Percentiles rank a stretch among this genome's conserved stretches.
phyloP scores from a whole-genome alignment of 2,797 vertebrate genomes.

The Paedocypris micromegethes region DNA sequence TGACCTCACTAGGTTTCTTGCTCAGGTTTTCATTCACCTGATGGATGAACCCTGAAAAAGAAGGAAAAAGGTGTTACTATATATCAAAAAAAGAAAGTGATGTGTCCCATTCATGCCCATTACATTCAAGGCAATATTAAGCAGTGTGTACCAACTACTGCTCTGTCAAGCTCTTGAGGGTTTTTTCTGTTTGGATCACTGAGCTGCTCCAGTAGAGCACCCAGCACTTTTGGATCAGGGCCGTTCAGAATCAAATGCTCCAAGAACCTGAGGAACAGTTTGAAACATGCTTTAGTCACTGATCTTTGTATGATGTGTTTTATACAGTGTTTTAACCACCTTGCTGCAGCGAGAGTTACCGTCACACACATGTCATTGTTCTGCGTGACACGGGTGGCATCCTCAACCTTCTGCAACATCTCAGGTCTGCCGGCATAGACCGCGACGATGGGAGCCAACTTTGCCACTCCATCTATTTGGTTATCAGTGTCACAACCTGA shows the following conservation, averaged over 20 bases:
- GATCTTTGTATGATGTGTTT: not conserved
- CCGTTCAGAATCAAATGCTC: constrained; percentile 69
- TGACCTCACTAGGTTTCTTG: constrained; percentile 58
- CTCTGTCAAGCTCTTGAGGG: constrained; percentile 64
- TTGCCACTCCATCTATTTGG: constrained; percentile 68
- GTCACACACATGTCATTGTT: constrained; percentile 66
- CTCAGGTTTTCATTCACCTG: constrained; percentile 66
- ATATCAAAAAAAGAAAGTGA: not conserved
- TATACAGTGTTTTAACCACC: constrained; percentile 47
- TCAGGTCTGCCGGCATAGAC: constrained; percentile 61
- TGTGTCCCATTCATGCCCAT: not conserved
- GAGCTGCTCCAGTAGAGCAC: constrained; percentile 61
- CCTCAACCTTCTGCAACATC: constrained; percentile 68
- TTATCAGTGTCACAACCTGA: constrained; percentile 63
- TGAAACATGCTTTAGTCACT: no score
- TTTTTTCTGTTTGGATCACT: constrained; percentile 58
- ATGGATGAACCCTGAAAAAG: constrained; percentile 59
- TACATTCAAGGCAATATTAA: constrained; percentile 4
- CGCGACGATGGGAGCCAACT: constrained; percentile 65
- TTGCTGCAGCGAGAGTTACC: constrained; percentile 64
- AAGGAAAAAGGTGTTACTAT: constrained; percentile 1
- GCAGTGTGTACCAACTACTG: constrained; percentile 55
- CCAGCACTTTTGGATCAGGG: constrained; percentile 55
- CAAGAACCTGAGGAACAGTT: constrained; percentile 55
- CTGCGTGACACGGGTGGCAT: constrained; percentile 62